Evolutionary conservation across 2,113 vertebrate genomes (phyloP).

Genomic region (Notiomystis cincta): DNA sequence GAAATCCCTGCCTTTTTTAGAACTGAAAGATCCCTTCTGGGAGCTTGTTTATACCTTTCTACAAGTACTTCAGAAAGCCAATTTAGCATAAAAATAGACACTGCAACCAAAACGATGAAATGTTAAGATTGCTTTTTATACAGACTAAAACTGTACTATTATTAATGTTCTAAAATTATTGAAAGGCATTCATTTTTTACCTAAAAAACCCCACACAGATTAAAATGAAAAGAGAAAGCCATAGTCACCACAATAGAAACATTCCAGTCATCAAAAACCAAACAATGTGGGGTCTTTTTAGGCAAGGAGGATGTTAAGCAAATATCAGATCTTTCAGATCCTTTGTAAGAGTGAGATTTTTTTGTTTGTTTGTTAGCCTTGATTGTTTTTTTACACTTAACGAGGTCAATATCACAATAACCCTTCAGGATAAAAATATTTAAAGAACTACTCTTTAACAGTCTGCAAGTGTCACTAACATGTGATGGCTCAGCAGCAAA

Average conservation of each 20-base stretch:
- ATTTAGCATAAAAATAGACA: background rate
- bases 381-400: background rate
- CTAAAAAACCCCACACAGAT: background rate
- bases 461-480: background rate
- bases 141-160: fast-evolving
- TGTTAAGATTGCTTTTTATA: background rate
- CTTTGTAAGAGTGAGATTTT: background rate
- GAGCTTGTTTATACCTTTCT: background rate
- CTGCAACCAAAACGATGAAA: background rate
- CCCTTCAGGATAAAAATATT: background rate
- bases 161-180: background rate
- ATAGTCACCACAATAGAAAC: background rate
- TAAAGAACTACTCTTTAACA: background rate
- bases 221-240: background rate
- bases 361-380: background rate
- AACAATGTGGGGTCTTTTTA: fast-evolving
- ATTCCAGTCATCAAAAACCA: background rate
- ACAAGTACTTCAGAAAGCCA: background rate
- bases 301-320: background rate
- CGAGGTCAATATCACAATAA: background rate
- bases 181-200: background rate
- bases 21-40: background rate
- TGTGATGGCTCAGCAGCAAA: background rate
- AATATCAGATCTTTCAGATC: background rate
- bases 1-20: background rate